Conservation (phyloP, 2,888 invertebrate species). For the Lacanobia wlatinum region DNA sequence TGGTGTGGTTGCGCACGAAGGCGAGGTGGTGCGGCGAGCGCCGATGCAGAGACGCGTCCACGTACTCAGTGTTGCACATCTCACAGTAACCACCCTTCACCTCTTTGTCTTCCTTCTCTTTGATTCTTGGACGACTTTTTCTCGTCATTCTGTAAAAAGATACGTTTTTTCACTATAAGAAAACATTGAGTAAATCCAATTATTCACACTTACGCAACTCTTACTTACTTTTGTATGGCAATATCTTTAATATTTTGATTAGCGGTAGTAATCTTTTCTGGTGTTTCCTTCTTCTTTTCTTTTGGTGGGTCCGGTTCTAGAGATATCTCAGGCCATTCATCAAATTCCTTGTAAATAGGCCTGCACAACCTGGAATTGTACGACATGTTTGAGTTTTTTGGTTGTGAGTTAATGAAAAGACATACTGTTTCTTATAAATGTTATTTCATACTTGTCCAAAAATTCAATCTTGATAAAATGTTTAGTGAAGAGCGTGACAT, state of each 20-base stretch:
- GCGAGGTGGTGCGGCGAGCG: slow-evolving; percentile 94
- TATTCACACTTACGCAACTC: slow-evolving; percentile 1
- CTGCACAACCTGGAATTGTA: slow-evolving; percentile 88
- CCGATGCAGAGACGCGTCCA: slow-evolving; percentile 93
- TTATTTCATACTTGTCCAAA: slow-evolving; percentile 91
- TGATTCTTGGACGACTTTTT: slow-evolving; percentile 86
- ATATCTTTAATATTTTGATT: slow-evolving; percentile 69
- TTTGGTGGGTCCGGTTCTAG: slow-evolving; percentile 84
- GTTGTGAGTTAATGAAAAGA: slow-evolving; percentile 57
- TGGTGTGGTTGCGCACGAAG: slow-evolving; percentile 93
- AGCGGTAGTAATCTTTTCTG: slow-evolving; percentile 72
- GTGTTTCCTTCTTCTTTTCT: slow-evolving; percentile 80
- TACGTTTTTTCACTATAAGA: slow-evolving; percentile 29
- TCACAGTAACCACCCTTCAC: slow-evolving; percentile 93
- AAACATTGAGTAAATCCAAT: slow-evolving; percentile 31
- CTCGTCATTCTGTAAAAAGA: slow-evolving; percentile 89
- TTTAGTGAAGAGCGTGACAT: slow-evolving; percentile 92
- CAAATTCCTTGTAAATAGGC: slow-evolving; percentile 92
- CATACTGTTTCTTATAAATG: slow-evolving; percentile 69
- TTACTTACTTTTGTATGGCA: slow-evolving; percentile 80
- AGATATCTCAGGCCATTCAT: slow-evolving; percentile 91
- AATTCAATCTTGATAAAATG: slow-evolving; percentile 94
- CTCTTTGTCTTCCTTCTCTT: slow-evolving; percentile 85
- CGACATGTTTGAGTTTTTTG: slow-evolving; percentile 30
- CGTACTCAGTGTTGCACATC: slow-evolving; percentile 94